phyloP scores from a whole-genome alignment of 2,888 invertebrate species.

The Abscondita cerata region DNA sequence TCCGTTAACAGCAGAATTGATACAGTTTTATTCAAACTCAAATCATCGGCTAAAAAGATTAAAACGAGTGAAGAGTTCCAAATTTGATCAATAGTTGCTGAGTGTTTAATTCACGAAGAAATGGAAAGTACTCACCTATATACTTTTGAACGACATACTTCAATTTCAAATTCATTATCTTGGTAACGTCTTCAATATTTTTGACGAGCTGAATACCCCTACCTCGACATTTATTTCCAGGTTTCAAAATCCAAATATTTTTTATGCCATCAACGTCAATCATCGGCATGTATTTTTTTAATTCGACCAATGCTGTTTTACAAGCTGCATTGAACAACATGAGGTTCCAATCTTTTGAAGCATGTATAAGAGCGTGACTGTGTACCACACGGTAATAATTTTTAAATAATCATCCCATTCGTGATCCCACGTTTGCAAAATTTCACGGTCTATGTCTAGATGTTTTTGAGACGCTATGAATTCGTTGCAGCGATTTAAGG shows the following conservation, averaged over 20 bases:
- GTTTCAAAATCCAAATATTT: slow-evolving; percentile 95
- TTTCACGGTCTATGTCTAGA: slow-evolving; percentile 74
- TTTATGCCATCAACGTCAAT: slow-evolving; percentile 82
- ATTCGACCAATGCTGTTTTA: slow-evolving; percentile 68
- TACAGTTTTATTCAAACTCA: too few relatives aligned
- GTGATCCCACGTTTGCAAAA: slow-evolving; percentile 74
- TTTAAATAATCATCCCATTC: slow-evolving; percentile 89
- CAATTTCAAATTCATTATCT: slow-evolving; percentile 70
- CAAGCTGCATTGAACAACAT: slow-evolving; percentile 57
- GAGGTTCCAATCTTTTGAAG: slow-evolving; percentile 41
- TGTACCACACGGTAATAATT: slow-evolving; percentile 74
- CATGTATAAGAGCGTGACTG: slow-evolving; percentile 59
- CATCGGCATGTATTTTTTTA: slow-evolving; percentile 81
- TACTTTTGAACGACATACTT: slow-evolving; percentile 95
- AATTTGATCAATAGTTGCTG: too few relatives aligned
- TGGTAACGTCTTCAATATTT: slow-evolving; percentile 83
- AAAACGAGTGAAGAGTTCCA: too few relatives aligned
- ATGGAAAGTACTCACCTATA: slow-evolving; percentile 76
- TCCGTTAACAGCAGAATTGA: too few relatives aligned
- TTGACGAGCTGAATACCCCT: slow-evolving; percentile 88
- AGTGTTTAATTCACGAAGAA: too few relatives aligned
- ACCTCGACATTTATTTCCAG: slow-evolving; percentile 89
- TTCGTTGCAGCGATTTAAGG: slow-evolving; percentile 78
- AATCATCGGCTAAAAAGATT: too few relatives aligned
- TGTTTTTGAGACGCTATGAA: slow-evolving; percentile 77